These are phyloP conservation scores for Hydractinia echinata DNA, from an alignment of 30 jellyfish, hydroid and myxozoan genomes.

Conservation along the genomic window DNA sequence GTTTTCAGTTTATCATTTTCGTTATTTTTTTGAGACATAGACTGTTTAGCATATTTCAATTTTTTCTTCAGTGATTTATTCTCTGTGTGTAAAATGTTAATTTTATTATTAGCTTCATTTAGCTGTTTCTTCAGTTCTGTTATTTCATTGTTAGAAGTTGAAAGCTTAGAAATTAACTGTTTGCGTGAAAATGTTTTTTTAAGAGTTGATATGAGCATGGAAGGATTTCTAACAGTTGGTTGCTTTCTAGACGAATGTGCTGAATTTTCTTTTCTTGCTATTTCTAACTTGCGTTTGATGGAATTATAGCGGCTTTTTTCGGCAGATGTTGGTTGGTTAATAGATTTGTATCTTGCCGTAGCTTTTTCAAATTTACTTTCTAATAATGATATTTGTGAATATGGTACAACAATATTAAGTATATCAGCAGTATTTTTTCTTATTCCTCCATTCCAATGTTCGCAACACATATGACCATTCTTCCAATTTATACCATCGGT, in stretches of 20 bases:
- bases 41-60: too few relatives aligned
- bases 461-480: constrained; percentile 17
- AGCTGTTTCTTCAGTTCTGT: too few relatives aligned
- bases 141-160: neutral
- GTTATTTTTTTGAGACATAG: constrained; percentile 6
- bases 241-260: neutral
- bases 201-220: neutral
- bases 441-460: constrained; percentile 39
- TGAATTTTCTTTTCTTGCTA: too few relatives aligned
- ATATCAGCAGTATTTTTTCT: constrained; percentile 22
- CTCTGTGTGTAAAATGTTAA: too few relatives aligned
- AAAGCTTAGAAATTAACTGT: neutral
- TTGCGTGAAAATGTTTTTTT: constrained; percentile 7
- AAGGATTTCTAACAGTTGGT: constrained; percentile 5
- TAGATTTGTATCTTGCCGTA: too few relatives aligned
- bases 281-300: neutral
- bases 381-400: neutral
- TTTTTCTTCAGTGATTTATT: too few relatives aligned
- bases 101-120: too few relatives aligned
- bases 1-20: neutral
- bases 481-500: neutral
- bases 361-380: neutral
- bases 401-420: constrained; percentile 15
- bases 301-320: too few relatives aligned
- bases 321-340: too few relatives aligned